These are phyloP conservation scores for Clarias macrocephalus DNA, from an alignment of 2,113 vertebrate genomes.

Conservation along the genomic window DNA sequence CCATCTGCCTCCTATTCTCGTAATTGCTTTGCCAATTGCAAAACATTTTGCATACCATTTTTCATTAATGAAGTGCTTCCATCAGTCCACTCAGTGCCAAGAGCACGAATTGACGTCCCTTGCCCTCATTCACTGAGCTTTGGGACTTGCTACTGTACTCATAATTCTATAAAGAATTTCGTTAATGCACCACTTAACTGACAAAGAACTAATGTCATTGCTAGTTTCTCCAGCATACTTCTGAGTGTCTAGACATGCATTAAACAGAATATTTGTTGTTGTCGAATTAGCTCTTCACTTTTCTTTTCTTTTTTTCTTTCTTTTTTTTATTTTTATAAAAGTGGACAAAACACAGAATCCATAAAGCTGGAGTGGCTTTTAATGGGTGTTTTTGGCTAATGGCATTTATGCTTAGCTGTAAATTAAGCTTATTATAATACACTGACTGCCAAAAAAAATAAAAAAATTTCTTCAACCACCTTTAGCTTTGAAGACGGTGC, in stretches of 20 bases:
- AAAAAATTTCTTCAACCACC: no score
- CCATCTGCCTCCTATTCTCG: slow-evolving; percentile 35
- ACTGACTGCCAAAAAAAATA: no score
- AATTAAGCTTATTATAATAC: background rate
- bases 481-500: no score
- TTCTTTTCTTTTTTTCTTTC: background rate
- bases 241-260: background rate
- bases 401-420: background rate
- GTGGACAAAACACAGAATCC: background rate
- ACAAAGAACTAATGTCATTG: background rate
- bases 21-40: slow-evolving; percentile 43
- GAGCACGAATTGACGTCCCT: slow-evolving; percentile 14
- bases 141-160: background rate
- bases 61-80: slow-evolving; percentile 45
- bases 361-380: background rate
- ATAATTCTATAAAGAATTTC: background rate
- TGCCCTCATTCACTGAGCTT: slow-evolving; percentile 16
- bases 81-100: slow-evolving; percentile 40
- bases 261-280: no score
- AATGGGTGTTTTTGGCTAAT: background rate
- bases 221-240: background rate
- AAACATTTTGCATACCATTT: slow-evolving; percentile 46
- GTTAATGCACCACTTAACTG: slow-evolving; percentile 19
- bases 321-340: background rate
- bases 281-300: background rate